Conservation (phyloP, 2,113 vertebrate genomes). For the Campylorhamphus procurvoides region DNA sequence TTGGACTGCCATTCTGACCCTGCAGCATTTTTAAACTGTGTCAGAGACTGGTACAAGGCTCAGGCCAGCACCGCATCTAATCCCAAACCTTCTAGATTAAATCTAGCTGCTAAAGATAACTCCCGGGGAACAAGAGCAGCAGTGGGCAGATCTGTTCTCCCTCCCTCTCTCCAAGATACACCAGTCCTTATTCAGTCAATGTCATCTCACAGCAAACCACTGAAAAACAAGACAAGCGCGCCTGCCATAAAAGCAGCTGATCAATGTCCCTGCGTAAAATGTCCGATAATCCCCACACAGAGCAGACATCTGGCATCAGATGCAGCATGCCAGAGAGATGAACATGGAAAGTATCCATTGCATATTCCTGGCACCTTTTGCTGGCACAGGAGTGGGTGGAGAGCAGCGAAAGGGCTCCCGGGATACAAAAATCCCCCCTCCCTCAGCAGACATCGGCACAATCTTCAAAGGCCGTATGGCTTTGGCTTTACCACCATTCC, state of each 20-base stretch:
- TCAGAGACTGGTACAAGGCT: not conserved
- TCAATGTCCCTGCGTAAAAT: slow-evolving; percentile 20
- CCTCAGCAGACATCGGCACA: not conserved
- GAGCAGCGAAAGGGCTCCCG: not conserved
- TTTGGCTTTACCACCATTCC: not conserved
- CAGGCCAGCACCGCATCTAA: not conserved
- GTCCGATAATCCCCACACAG: slow-evolving; percentile 8
- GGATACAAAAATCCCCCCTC: not conserved
- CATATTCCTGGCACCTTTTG: slow-evolving; percentile 28
- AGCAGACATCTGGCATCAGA: not conserved
- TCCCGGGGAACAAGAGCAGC: slow-evolving; percentile 29
- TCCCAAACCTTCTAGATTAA: slow-evolving; percentile 11
- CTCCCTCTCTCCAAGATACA: slow-evolving; percentile 14
- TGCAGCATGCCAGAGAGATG: slow-evolving; percentile 13
- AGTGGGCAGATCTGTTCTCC: not conserved
- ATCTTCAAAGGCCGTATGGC: not conserved
- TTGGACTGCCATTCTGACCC: not conserved
- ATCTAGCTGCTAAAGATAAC: slow-evolving; percentile 56
- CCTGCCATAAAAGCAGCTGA: slow-evolving; percentile 39
- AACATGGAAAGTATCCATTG: not conserved
- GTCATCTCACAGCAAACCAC: slow-evolving; percentile 31
- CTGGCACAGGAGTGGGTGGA: not conserved
- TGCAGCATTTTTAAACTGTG: not conserved
- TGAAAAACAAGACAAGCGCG: not conserved
- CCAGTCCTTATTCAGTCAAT: slow-evolving; percentile 67